Evolutionary conservation across 2,797 vertebrate genomes (phyloP).

Genomic region (Avahi laniger): DNA sequence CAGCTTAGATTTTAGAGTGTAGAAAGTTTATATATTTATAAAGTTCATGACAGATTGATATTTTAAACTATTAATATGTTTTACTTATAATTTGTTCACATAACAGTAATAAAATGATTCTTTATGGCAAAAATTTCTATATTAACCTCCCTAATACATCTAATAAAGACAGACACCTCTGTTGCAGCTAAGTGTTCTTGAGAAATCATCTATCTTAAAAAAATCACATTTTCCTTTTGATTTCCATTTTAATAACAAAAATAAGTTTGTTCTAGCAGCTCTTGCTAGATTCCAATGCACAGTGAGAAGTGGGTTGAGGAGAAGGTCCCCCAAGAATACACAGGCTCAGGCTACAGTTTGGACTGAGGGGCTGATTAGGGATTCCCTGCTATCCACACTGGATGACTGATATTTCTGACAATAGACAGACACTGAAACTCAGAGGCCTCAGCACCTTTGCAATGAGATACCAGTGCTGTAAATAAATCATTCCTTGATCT

Average conservation of each 20-base stretch:
- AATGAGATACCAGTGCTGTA: neutral
- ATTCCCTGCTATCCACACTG: neutral
- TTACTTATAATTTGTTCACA: neutral
- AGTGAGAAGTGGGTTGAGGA: neutral
- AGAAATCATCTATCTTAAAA: neutral
- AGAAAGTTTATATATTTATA: neutral
- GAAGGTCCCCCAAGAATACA: neutral
- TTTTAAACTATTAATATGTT: neutral
- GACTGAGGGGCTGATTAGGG: too few species aligned
- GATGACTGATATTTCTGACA: neutral
- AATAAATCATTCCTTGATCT: constrained; percentile 1
- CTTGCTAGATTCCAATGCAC: neutral
- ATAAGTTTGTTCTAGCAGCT: neutral
- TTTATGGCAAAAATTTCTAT: neutral
- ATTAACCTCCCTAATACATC: neutral
- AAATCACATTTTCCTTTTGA: constrained; percentile 34
- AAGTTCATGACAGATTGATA: neutral
- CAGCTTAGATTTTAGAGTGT: neutral
- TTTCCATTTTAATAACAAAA: neutral
- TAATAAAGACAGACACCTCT: neutral
- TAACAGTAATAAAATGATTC: neutral
- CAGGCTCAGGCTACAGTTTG: neutral
- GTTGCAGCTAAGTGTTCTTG: neutral
- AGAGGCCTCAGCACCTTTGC: neutral
- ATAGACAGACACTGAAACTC: neutral